phyloP scores from a whole-genome alignment of 1,140 invertebrate species.

The Ladona fulva region DNA sequence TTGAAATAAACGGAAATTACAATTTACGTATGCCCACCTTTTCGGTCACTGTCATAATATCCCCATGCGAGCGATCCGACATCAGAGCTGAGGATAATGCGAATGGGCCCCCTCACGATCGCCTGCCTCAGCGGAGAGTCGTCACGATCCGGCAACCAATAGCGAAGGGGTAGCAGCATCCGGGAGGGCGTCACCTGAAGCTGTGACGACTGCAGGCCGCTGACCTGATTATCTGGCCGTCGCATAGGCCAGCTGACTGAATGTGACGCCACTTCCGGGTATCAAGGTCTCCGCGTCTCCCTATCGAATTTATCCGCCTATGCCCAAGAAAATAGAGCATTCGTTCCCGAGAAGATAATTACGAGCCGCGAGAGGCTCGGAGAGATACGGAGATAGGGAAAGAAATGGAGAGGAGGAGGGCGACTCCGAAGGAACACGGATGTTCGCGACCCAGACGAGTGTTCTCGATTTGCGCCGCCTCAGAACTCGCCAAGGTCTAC shows the following conservation, averaged over 20 bases:
- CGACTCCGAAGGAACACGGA: not conserved
- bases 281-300: conserved; percentile 11
- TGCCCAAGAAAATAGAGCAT: not conserved
- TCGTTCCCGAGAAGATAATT: no score
- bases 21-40: not conserved
- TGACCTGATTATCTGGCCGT: conserved; percentile 12
- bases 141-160: not conserved
- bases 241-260: conserved; percentile 11
- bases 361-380: not conserved
- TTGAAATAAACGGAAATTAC: no score
- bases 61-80: not conserved
- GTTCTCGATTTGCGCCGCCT: not conserved
- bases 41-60: not conserved
- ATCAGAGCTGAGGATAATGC: not conserved
- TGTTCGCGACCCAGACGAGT: not conserved
- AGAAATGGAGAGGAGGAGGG: not conserved
- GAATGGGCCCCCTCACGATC: not conserved
- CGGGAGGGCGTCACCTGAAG: conserved; percentile 11
- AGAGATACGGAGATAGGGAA: not conserved
- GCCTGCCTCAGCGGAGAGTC: not conserved
- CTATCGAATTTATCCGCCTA: not conserved
- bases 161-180: not conserved
- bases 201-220: conserved; percentile 12
- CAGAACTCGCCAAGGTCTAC: no score
- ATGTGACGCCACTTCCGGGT: conserved; percentile 13